Evolutionary conservation across 2,888 invertebrate genomes (phyloP).

Genomic region (Camponotus fellah): DNA sequence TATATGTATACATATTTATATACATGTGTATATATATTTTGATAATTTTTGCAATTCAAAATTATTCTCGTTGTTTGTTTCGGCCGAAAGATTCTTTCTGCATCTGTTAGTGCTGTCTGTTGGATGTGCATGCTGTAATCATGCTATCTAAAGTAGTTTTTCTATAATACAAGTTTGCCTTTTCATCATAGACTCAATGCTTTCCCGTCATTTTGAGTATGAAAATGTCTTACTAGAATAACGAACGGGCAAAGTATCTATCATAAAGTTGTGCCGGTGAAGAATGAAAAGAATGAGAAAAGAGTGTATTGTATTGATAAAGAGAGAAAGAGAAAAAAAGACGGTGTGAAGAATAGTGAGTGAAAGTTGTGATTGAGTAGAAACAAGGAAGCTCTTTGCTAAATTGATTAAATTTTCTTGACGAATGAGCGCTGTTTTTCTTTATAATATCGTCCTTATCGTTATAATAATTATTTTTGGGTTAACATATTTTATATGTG

Average conservation of each 20-base stretch:
- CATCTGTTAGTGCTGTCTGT: slow-evolving; percentile 28
- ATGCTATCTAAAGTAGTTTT: slow-evolving; percentile 63
- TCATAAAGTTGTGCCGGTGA: slow-evolving; percentile 41
- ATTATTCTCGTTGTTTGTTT: slow-evolving; percentile 58
- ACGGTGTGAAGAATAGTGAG: slow-evolving; percentile 16
- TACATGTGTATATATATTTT: neutral
- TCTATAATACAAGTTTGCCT: slow-evolving; percentile 55
- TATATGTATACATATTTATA: neutral
- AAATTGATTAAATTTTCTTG: slow-evolving; percentile 34
- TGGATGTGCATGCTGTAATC: slow-evolving; percentile 68
- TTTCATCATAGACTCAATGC: slow-evolving; percentile 58
- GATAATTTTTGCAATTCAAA: slow-evolving; percentile 34
- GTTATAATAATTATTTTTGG: neutral
- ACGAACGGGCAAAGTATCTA: slow-evolving; percentile 40
- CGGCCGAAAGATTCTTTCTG: slow-evolving; percentile 56
- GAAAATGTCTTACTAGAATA: slow-evolving; percentile 42
- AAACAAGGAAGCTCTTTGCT: slow-evolving; percentile 21
- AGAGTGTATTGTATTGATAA: neutral
- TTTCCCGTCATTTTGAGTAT: slow-evolving; percentile 39
- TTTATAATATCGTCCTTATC: neutral
- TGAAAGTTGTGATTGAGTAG: slow-evolving; percentile 29
- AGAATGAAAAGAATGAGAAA: slow-evolving; percentile 28
- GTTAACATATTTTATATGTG: neutral
- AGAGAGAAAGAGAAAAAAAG: slow-evolving; percentile 35
- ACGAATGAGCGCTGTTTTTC: slow-evolving; percentile 25